Evolutionary conservation across 2,888 invertebrate species (phyloP).

Genomic region (Dryobota labecula): DNA sequence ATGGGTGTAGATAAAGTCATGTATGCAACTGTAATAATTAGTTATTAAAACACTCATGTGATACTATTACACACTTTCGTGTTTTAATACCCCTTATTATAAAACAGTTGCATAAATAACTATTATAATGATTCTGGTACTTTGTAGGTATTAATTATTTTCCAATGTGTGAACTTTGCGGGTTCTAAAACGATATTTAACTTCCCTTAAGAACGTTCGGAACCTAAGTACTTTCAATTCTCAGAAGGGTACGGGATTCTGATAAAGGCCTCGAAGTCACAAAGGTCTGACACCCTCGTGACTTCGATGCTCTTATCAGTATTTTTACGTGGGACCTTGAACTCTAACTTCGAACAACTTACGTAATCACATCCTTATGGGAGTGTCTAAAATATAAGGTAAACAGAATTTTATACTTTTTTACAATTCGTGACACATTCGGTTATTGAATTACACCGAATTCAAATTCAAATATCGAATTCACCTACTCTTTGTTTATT

Average conservation of each 20-base stretch:
- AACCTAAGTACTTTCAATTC: conserved; percentile 4
- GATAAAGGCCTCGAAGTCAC: conserved; percentile 32
- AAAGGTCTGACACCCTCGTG: conserved; percentile 27
- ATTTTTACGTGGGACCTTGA: conserved; percentile 39
- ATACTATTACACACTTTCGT: too few relatives aligned
- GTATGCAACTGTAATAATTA: too few relatives aligned
- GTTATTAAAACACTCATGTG: too few relatives aligned
- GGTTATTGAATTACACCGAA: background rate
- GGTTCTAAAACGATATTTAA: conserved; percentile 8
- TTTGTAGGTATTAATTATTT: conserved; percentile 7
- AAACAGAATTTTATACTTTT: background rate
- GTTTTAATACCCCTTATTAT: too few relatives aligned
- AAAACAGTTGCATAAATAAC: too few relatives aligned
- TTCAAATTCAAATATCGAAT: too few relatives aligned
- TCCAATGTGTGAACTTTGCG: conserved; percentile 3
- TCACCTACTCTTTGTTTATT: too few relatives aligned
- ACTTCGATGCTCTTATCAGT: conserved; percentile 38
- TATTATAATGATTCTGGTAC: too few relatives aligned
- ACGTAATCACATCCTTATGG: background rate
- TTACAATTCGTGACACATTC: background rate
- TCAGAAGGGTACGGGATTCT: conserved; percentile 14
- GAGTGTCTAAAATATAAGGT: background rate
- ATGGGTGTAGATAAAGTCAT: too few relatives aligned
- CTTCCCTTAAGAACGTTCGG: conserved; percentile 1
- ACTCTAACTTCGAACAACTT: conserved; percentile 13